A percentile compares a stretch with the other conserved stretches of the same genome.
Evolutionary conservation across 1,140 invertebrate species (phyloP).

Genomic region (Phortica variegata): DNA sequence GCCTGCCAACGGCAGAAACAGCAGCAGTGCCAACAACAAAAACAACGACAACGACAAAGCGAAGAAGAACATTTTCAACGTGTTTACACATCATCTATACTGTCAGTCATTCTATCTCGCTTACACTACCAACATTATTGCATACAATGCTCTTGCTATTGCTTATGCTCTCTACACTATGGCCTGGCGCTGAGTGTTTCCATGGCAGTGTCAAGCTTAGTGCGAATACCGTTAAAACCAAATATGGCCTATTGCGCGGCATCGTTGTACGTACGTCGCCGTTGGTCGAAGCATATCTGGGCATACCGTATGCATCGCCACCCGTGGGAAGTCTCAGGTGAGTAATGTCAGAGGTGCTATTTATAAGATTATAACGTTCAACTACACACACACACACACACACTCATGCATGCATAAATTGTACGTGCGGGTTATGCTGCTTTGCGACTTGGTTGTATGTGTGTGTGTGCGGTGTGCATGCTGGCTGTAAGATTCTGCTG

Average conservation of each 20-base stretch:
- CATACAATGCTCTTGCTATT: constrained; percentile 33
- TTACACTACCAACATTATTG: background rate
- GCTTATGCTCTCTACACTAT: constrained; percentile 31
- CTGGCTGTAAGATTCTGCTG: too few relatives aligned
- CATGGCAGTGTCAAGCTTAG: constrained; percentile 65
- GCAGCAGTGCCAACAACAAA: background rate
- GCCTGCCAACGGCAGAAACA: background rate
- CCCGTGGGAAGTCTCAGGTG: constrained; percentile 58
- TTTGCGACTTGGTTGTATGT: too few relatives aligned
- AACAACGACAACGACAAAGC: background rate
- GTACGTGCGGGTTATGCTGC: too few relatives aligned
- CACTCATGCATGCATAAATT: background rate
- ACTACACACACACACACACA: background rate
- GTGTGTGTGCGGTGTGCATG: too few relatives aligned
- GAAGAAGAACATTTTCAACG: background rate
- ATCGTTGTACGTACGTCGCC: constrained; percentile 75
- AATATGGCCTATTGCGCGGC: constrained; percentile 83
- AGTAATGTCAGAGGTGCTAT: constrained; percentile 21
- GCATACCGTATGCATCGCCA: constrained; percentile 84
- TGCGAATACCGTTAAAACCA: constrained; percentile 78
- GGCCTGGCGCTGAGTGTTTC: constrained; percentile 47
- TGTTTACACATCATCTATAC: too few relatives aligned
- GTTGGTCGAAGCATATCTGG: constrained; percentile 90
- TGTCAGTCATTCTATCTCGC: too few relatives aligned
- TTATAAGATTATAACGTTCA: constrained; percentile 6